phyloP scores from a whole-genome alignment of 1,140 invertebrate species.

The Drosophila repletoides region DNA sequence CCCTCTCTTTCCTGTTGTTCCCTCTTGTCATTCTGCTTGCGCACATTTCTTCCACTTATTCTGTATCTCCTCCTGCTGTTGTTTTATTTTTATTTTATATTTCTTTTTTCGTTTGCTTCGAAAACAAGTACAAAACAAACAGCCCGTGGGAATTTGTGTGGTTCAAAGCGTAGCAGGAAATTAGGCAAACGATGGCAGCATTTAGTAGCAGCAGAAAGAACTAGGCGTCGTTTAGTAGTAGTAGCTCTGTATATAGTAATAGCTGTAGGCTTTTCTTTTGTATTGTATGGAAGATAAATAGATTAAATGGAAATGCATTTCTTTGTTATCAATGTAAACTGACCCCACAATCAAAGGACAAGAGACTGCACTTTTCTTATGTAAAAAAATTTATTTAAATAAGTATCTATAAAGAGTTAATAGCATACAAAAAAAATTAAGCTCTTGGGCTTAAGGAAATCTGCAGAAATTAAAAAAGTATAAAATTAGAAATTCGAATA shows the following conservation, averaged over 20 bases:
- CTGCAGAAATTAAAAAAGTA: too few species aligned
- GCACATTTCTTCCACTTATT: slow-evolving; percentile 9
- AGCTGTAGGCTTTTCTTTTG: neutral
- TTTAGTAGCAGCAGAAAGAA: slow-evolving; percentile 1
- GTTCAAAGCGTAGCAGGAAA: slow-evolving; percentile 29
- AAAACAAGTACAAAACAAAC: slow-evolving; percentile 75
- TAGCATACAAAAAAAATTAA: too few species aligned
- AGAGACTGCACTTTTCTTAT: too few species aligned
- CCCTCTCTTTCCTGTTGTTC: slow-evolving; percentile 7
- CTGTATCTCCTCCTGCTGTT: slow-evolving; percentile 1
- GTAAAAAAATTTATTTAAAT: too few species aligned
- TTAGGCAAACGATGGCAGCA: slow-evolving; percentile 25
- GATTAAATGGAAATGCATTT: too few species aligned
- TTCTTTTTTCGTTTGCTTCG: slow-evolving; percentile 18
- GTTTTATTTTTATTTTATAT: slow-evolving; percentile 28
- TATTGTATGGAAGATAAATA: too few species aligned
- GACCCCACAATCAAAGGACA: too few species aligned
- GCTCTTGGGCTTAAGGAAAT: too few species aligned
- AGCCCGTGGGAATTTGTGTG: slow-evolving; percentile 65
- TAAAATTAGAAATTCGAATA: too few species aligned
- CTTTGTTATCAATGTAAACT: too few species aligned
- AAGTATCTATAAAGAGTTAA: too few species aligned
- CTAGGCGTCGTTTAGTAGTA: neutral
- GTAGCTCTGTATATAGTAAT: neutral
- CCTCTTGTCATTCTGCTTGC: neutral